Evolutionary conservation across 2,113 vertebrate genomes (phyloP).

Genomic region (Argyrosomus japonicus): DNA sequence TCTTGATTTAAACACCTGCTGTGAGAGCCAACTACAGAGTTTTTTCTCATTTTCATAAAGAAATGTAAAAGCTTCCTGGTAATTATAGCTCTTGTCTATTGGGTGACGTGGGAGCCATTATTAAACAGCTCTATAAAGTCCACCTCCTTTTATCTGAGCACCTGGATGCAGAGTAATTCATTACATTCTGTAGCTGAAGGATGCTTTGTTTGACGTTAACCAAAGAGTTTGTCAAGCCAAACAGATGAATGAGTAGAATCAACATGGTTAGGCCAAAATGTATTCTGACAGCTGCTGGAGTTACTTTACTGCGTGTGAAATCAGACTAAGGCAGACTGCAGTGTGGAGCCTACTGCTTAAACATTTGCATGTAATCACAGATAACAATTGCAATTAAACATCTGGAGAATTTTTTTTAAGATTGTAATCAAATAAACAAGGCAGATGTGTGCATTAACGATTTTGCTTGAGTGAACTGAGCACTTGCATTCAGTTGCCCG

Average conservation of each 20-base stretch:
- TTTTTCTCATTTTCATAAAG: neutral
- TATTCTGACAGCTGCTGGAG: neutral
- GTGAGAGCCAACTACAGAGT: neutral
- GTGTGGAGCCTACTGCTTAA: neutral
- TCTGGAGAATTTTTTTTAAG: neutral
- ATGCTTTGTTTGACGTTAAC: neutral
- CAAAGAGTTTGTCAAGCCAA: neutral
- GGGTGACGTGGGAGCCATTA: neutral
- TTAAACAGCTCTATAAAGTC: neutral
- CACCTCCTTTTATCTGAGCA: neutral
- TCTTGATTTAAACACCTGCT: neutral
- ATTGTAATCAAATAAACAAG: neutral
- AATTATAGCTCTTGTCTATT: constrained; percentile 1
- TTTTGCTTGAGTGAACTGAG: neutral
- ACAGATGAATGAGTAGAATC: neutral
- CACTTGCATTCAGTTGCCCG: neutral
- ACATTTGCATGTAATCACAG: neutral
- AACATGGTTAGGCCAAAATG: neutral
- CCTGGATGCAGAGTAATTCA: constrained; percentile 2
- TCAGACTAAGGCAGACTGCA: neutral
- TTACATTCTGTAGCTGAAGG: neutral
- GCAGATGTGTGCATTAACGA: neutral
- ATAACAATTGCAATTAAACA: constrained; percentile 1
- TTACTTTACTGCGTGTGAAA: neutral
- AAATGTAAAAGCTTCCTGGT: constrained; percentile 14